phyloP scores from a whole-genome alignment of 2,888 invertebrate species.

The Cancer borealis region DNA sequence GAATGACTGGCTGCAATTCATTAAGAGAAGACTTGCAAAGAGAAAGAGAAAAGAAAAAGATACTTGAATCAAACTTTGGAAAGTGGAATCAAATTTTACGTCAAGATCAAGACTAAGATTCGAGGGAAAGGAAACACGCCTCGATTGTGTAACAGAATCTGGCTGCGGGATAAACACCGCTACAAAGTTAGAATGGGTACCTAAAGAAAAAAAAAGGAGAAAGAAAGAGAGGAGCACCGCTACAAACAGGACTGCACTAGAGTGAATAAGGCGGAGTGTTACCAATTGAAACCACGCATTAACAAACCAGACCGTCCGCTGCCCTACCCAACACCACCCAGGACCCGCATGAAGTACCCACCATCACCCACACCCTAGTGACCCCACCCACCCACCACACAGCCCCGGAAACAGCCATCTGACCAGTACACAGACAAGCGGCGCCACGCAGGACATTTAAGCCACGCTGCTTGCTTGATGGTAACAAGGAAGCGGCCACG shows the following conservation, averaged over 20 bases:
- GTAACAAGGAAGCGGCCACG: background rate
- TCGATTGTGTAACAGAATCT: background rate
- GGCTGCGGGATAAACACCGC: background rate
- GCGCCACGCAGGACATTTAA: background rate
- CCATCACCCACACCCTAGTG: background rate
- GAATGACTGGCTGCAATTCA: background rate
- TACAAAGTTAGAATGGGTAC: background rate
- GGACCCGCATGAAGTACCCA: conserved; percentile 26
- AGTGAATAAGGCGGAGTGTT: background rate
- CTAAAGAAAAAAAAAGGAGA: background rate
- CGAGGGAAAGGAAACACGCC: background rate
- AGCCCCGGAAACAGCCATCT: conserved; percentile 12
- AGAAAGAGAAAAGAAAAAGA: background rate
- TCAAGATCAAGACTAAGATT: conserved; percentile 6
- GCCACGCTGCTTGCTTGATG: background rate
- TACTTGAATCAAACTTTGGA: conserved; percentile 18
- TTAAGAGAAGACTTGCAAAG: background rate
- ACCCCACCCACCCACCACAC: background rate
- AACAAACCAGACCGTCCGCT: background rate
- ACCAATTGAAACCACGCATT: background rate
- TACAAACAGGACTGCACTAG: background rate
- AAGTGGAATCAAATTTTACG: background rate
- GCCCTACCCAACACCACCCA: background rate
- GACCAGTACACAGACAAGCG: background rate
- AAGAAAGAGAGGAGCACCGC: background rate